Base-by-base conservation (phyloP, 1,140 invertebrate species). In the Solenopsis invicta region DNA sequence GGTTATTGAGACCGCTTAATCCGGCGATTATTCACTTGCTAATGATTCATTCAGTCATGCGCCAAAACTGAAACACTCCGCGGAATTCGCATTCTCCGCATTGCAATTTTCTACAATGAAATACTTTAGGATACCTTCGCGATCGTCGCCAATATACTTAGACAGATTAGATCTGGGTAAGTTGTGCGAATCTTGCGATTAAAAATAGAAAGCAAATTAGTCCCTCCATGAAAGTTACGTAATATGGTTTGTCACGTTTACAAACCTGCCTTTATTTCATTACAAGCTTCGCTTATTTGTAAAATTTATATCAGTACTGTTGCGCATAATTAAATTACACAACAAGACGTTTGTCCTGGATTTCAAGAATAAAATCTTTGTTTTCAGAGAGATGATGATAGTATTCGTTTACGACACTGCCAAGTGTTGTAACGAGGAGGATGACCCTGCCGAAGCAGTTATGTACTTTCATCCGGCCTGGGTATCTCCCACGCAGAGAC, bases 401-500 rank as follows among this genome's bases (percentile, higher is more conserved):
- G 97, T 98, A 82, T 98, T 98, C 95, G 96, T 98, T 66, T 98
- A 98, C 90, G 98, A 98, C 95, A 97, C 97, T n/a, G 95, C 97
- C 92, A 96, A 96, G 91, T 97, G 97, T 93, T 96, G 96, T 90
- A 96, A 96, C 54, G 98, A 98, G 94, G 97, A 97, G 87, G 98
- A 98, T 94, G 98, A 98, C 95, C 97, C 98, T n/a, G 97, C 97
- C 72, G 96, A 98, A 69, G 97, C 98, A 21, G 97, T 98, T 72
- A 95, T 98, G n/a, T 98, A 98, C 92, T 98, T 98, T 94, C 97
- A 98, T 95, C 98, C 98, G 3, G 96, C 97, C 50, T 98, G 98
- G 97, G 98, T 98, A 12, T 98, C 97, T 0, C 97, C 97, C 85
- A 97, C 97, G 5, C 97, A 98, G 93, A 96, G 97, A 91, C 96